A percentile compares a stretch with the other conserved stretches of the same genome.
Evolutionary conservation across 2,113 vertebrate species (phyloP).

Genomic region (Bambusicola thoracicus): DNA sequence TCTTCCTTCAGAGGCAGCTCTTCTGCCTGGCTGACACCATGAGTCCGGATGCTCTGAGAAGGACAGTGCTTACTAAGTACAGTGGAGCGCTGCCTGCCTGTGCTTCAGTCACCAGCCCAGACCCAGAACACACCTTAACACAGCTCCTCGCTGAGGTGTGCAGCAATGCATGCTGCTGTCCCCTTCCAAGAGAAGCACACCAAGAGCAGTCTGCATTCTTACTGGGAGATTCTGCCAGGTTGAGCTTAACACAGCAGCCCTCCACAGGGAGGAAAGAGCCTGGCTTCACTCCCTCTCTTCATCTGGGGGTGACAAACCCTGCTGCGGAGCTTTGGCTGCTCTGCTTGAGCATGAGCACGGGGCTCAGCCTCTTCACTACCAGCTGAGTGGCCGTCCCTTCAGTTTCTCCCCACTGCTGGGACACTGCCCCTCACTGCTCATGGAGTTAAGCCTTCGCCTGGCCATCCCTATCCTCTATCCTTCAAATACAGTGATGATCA

Average conservation of each 20-base stretch:
- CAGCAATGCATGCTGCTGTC: rapidly evolving
- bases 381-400: rapidly evolving
- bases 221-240: neutral
- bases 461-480: neutral
- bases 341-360: neutral
- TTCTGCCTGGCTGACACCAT: neutral
- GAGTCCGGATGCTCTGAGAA: neutral
- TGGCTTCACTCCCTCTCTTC: neutral
- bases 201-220: neutral
- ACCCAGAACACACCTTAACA: rapidly evolving
- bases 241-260: neutral
- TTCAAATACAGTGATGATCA: neutral
- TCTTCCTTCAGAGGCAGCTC: neutral
- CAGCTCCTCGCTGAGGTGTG: neutral
- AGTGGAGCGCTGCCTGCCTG: rapidly evolving
- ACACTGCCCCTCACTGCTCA: neutral
- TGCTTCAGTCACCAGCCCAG: rapidly evolving
- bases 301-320: neutral
- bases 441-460: neutral
- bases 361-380: no score
- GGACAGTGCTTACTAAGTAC: rapidly evolving
- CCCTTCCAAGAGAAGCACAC: neutral
- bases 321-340: neutral
- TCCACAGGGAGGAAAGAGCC: neutral
- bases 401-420: neutral